Conservation (phyloP, 2,113 vertebrate species). For the Caretta caretta region DNA sequence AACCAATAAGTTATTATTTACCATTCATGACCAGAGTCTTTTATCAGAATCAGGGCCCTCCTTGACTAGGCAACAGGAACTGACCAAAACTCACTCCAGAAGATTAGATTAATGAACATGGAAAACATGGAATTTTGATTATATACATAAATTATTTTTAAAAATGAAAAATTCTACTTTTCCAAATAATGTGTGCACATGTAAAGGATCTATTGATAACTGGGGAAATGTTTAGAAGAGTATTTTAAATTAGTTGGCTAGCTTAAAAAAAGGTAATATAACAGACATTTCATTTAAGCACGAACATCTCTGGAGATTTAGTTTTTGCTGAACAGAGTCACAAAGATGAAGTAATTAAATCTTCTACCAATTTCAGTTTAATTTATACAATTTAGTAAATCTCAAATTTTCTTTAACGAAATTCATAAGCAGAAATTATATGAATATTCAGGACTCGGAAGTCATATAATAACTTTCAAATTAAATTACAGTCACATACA, state of each 20-base stretch:
- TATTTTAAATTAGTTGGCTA: background rate
- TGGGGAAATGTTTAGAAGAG: background rate
- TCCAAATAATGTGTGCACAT: background rate
- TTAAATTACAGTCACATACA: slow-evolving; percentile 22
- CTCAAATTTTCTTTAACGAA: slow-evolving; percentile 10
- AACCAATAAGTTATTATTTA: background rate
- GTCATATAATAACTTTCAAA: slow-evolving; percentile 30
- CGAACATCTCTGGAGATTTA: background rate
- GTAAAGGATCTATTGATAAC: background rate
- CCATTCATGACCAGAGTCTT: background rate
- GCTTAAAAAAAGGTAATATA: background rate
- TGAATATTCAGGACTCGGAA: slow-evolving; percentile 41
- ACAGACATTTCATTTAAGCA: background rate
- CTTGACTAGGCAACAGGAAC: background rate
- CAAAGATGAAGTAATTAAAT: background rate
- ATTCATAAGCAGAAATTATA: background rate
- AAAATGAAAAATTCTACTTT: background rate
- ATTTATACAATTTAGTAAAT: slow-evolving; percentile 30
- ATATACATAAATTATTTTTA: background rate
- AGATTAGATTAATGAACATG: background rate
- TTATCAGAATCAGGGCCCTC: background rate
- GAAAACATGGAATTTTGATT: background rate
- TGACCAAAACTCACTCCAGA: background rate
- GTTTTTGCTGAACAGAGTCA: background rate
- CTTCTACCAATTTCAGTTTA: background rate